Percentiles rank a stretch among this genome's conserved stretches.
Conservation (phyloP, 1,140 invertebrate species). For the Trinorchestia longiramus region DNA sequence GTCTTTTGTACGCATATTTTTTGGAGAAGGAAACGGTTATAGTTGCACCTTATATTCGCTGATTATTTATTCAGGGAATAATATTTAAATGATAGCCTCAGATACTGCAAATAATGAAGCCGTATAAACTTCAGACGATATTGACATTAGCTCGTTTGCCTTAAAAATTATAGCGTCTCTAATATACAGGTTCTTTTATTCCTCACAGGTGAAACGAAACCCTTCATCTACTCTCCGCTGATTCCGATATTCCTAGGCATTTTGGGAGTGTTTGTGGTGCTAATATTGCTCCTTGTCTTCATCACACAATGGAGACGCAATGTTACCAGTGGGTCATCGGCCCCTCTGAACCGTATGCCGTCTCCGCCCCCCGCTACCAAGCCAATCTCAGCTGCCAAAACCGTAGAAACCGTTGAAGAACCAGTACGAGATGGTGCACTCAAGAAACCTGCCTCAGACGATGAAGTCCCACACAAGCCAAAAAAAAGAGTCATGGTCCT, state of each 20-base stretch:
- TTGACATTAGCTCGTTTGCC: not conserved
- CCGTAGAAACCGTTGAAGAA: constrained; percentile 27
- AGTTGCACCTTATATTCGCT: not conserved
- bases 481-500: constrained; percentile 57
- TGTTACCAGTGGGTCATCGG: not conserved
- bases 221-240: constrained; percentile 46
- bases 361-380: constrained; percentile 26
- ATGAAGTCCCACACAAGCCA: not conserved
- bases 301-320: constrained; percentile 28
- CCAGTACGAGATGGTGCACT: not conserved
- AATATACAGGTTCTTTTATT: not conserved
- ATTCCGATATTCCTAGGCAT: constrained; percentile 42
- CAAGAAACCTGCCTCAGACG: constrained; percentile 15
- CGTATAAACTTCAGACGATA: not conserved
- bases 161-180: not conserved
- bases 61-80: not conserved
- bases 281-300: constrained; percentile 28
- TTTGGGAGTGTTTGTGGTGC: constrained; percentile 9
- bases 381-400: not conserved
- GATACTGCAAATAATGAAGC: too few species aligned
- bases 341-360: not conserved
- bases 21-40: not conserved
- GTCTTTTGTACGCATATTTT: not conserved
- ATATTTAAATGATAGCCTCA: too few species aligned
- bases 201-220: constrained; percentile 40